Percentiles rank a stretch among this genome's conserved stretches.
These are phyloP conservation scores for Aleiodes testaceus DNA, from an alignment of 2,888 invertebrate species.

Conservation along the genomic window DNA sequence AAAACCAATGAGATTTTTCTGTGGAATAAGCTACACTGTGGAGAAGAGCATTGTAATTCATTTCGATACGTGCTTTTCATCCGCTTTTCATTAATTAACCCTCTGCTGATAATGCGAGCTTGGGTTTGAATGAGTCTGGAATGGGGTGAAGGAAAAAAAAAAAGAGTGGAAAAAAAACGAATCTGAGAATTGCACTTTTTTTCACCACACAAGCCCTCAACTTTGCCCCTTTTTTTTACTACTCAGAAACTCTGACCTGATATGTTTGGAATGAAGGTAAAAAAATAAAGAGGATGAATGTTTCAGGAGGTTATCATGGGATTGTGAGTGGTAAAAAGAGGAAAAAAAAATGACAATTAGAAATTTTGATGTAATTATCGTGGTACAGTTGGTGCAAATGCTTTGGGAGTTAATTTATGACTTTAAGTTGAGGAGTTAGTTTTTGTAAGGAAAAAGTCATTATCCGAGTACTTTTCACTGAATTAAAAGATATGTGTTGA, in stretches of 20 bases:
- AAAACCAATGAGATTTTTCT: conserved; percentile 7
- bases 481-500: conserved; percentile 12
- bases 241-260: too few species aligned
- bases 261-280: too few species aligned
- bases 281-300: too few species aligned
- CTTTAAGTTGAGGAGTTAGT: conserved; percentile 16
- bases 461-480: conserved; percentile 1
- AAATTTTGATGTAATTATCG: too few species aligned
- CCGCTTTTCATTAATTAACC: conserved; percentile 28
- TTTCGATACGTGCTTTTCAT: conserved; percentile 23
- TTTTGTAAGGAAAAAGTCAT: conserved; percentile 12
- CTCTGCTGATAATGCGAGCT: conserved; percentile 11
- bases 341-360: too few species aligned
- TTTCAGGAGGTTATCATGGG: too few species aligned
- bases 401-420: conserved; percentile 25
- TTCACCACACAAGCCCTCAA: too few species aligned
- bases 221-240: too few species aligned
- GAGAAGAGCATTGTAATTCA: conserved; percentile 16
- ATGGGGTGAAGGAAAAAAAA: background rate
- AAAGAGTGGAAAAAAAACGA: too few species aligned
- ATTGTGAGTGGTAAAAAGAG: too few species aligned
- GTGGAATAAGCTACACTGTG: too few species aligned
- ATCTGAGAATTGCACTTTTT: too few species aligned
- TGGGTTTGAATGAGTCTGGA: background rate
- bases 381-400: conserved; percentile 14